Evolutionary conservation across 2,888 invertebrate genomes (phyloP), one percentile per base, ranked within the genome.

Genomic region (Epistrophe eligans): DNA sequence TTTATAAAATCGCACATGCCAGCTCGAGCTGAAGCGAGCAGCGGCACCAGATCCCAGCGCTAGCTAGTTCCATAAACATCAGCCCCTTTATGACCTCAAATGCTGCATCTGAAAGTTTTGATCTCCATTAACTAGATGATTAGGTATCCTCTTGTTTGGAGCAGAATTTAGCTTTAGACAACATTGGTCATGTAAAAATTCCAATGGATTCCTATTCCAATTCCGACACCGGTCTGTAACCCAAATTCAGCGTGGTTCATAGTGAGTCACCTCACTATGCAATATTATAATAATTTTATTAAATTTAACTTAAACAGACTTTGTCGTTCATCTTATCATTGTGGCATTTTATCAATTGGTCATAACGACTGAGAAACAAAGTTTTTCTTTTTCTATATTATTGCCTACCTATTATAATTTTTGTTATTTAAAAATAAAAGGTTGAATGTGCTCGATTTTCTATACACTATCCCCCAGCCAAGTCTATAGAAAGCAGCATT

Each of bases 1-100:
- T 82, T 87, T 87, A 79, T 67, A 79, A 83, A 87, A 87, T 87
- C 83, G 83, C 79, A 87, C 76, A 87, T 87, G 87, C 83, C 83
- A 83, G 87, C 83, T 71, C 74, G 48, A 62, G 64, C 79, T 52
- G 45, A 55, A 77, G 77, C 77, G 73, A 73, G n/a, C 38, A 45
- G 43, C 43, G 13, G 17, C 5, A 57, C 62, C 71, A 74, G 35
- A 32, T 55, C 55, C 55, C 52, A 55, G 17, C n/a, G 52, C 19
- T 40, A 38, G 67, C 17, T 52, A 38, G 52, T 28, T 40, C 52
- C 66, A 45, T 35, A 13, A 28, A 32, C 48, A 32, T 50, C 15
- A 45, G 43, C 43, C 50, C 35, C 35, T 19, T 50, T 50, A 50
- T 67, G 70, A 71, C 64, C 28, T 45, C 50, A 52, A 79, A 32